A percentile compares a stretch with the other conserved stretches of the same genome.
phyloP scores from a whole-genome alignment of 1,140 invertebrate species.

The Ctenoplectra terminalis region DNA sequence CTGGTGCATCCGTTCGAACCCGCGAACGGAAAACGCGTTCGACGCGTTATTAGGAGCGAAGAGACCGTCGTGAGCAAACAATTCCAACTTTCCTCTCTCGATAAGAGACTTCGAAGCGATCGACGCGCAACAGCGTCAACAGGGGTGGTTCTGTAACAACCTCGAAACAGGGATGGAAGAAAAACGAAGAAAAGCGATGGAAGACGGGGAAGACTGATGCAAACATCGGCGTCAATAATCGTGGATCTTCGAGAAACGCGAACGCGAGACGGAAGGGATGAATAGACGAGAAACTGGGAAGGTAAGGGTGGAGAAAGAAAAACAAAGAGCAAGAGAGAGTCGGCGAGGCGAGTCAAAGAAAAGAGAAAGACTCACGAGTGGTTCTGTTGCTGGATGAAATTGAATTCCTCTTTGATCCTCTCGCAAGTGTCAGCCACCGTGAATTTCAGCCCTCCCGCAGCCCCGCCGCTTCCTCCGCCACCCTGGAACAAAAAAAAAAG shows the following conservation, averaged over 20 bases:
- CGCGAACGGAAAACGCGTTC: constrained; percentile 2
- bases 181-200: constrained; percentile 1
- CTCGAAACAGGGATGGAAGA: constrained; percentile 15
- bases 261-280: constrained; percentile 41
- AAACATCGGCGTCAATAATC: constrained; percentile 74
- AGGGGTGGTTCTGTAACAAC: not conserved
- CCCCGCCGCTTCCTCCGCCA: constrained; percentile 93
- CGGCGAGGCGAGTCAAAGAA: constrained; percentile 49
- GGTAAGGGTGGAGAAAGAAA: constrained; percentile 13
- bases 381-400: constrained; percentile 98
- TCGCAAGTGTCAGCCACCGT: constrained; percentile 98
- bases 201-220: constrained; percentile 15
- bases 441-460: constrained; percentile 92
- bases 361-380: constrained; percentile 93
- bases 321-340: constrained; percentile 10
- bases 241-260: constrained; percentile 55
- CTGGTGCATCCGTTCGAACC: not conserved
- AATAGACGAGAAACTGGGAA: constrained; percentile 38
- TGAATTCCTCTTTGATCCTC: constrained; percentile 99
- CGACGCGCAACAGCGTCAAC: constrained; percentile 18
- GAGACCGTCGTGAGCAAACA: constrained; percentile 8
- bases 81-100: constrained; percentile 22
- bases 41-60: constrained; percentile 9
- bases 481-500: constrained; percentile 86
- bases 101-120: constrained; percentile 10